Evolutionary conservation across 1,140 invertebrate species (phyloP).

Genomic region (Drosophila nebulosa): DNA sequence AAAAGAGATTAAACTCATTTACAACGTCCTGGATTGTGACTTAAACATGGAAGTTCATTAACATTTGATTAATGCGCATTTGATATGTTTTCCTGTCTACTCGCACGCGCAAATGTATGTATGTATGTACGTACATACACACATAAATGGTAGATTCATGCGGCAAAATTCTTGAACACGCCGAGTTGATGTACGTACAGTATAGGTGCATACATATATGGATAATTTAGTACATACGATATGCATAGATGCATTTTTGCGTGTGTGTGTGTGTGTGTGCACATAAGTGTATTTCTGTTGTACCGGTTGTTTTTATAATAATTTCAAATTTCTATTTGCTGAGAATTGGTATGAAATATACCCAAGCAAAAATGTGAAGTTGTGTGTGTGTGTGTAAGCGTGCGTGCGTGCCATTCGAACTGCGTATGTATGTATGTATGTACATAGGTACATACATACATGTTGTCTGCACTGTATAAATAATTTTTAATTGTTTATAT

Average conservation of each 20-base stretch:
- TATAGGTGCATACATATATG: constrained; percentile 1
- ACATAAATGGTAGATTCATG: constrained; percentile 8
- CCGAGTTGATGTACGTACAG: not conserved
- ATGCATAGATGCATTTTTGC: constrained; percentile 4
- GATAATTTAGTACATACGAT: not conserved
- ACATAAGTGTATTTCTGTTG: not conserved
- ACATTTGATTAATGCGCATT: not conserved
- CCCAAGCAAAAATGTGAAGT: not conserved
- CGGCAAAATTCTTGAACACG: constrained; percentile 7
- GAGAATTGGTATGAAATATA: not conserved
- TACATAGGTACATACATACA: constrained; percentile 4
- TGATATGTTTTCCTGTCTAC: not conserved
- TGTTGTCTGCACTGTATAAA: not conserved
- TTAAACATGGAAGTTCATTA: not conserved
- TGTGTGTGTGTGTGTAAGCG: not conserved
- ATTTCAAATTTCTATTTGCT: not conserved
- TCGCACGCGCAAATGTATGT: not conserved
- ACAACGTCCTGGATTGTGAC: not conserved
- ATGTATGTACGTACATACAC: constrained; percentile 12
- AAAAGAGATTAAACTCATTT: constrained; percentile 17
- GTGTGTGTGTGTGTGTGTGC: constrained; percentile 1
- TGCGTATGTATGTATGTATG: not conserved
- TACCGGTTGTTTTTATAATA: not conserved
- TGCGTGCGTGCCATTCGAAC: not conserved
- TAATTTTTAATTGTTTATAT: not conserved